Conservation (phyloP, 2,113 vertebrate genomes). For the Nansenia antarctica region DNA sequence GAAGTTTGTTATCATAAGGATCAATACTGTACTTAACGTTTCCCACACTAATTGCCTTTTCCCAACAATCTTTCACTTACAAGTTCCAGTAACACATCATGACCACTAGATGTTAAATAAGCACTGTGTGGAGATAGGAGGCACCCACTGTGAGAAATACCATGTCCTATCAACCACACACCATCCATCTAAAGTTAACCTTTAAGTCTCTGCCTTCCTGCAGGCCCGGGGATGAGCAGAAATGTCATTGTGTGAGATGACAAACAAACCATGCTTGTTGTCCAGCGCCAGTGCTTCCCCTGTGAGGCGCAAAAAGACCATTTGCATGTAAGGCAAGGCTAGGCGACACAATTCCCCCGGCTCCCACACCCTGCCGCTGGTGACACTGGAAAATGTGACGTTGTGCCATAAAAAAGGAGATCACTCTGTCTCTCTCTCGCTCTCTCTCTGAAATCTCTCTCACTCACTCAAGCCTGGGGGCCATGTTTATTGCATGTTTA, state of each 20-base stretch:
- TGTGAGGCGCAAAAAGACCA: slow-evolving; percentile 22
- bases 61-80: neutral
- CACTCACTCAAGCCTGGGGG: slow-evolving; percentile 40
- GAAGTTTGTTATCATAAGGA: slow-evolving; percentile 27
- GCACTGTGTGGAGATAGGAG: neutral
- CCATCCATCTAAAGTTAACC: slow-evolving; percentile 54
- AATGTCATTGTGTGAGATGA: slow-evolving; percentile 60
- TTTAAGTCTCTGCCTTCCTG: slow-evolving; percentile 61
- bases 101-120: neutral
- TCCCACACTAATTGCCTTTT: slow-evolving; percentile 19
- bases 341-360: slow-evolving; percentile 31
- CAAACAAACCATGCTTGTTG: slow-evolving; percentile 50
- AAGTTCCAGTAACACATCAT: slow-evolving; percentile 14
- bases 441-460: slow-evolving; percentile 30
- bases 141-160: slow-evolving; percentile 26
- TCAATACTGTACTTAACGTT: slow-evolving; percentile 28
- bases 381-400: slow-evolving; percentile 59
- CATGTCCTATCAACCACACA: slow-evolving; percentile 37
- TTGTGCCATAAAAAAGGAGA: slow-evolving; percentile 58
- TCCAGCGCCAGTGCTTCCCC: slow-evolving; percentile 20
- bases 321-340: slow-evolving; percentile 54
- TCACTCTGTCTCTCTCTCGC: slow-evolving; percentile 9
- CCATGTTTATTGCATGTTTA: slow-evolving; percentile 35
- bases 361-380: slow-evolving; percentile 38
- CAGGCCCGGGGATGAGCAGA: slow-evolving; percentile 50